Evolutionary conservation across 2,113 vertebrate species (phyloP).

Genomic region (Rissa tridactyla): DNA sequence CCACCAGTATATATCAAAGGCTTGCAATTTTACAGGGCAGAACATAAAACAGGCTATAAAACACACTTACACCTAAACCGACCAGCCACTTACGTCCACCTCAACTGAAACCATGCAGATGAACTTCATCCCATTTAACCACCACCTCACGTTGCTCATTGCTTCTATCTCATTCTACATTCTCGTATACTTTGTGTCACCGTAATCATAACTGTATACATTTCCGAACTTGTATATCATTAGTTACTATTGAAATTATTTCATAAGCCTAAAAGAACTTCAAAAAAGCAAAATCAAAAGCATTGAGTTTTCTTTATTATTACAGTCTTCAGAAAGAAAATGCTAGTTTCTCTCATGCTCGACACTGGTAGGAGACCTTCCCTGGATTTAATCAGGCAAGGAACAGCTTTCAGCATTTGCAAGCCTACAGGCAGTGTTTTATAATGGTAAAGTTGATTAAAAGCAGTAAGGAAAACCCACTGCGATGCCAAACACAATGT

Average conservation of each 20-base stretch:
- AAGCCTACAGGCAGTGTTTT: background rate
- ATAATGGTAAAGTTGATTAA: background rate
- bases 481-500: background rate
- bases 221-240: background rate
- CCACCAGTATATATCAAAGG: accelerated
- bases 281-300: background rate
- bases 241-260: background rate
- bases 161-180: background rate
- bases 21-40: background rate
- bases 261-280: background rate
- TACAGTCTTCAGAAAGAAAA: background rate
- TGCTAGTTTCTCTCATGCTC: background rate
- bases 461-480: background rate
- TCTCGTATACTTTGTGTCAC: background rate
- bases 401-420: background rate
- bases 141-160: accelerated
- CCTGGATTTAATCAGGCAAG: background rate
- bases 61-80: accelerated
- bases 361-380: background rate
- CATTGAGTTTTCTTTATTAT: background rate
- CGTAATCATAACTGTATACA: accelerated
- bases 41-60: background rate
- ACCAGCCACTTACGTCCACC: background rate
- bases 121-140: background rate
- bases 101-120: accelerated